Percentiles rank a stretch among this genome's conserved stretches.
phyloP scores from a whole-genome alignment of 2,888 invertebrate genomes.

The Unio pictorum region DNA sequence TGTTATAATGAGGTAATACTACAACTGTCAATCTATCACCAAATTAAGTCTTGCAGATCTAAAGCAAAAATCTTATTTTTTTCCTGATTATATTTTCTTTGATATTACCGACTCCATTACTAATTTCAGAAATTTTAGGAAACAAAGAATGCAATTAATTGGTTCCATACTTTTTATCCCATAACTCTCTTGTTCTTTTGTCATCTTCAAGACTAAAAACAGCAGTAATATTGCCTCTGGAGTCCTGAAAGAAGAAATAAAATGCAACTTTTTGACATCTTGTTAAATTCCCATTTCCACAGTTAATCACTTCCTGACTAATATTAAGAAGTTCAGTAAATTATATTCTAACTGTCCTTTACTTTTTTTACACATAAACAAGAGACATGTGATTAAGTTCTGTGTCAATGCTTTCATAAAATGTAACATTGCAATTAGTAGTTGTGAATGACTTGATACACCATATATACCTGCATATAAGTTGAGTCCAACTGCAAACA shows the following conservation, averaged over 20 bases:
- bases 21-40: neutral
- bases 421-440: too few species aligned
- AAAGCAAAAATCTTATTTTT: neutral
- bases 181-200: constrained; percentile 92
- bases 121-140: constrained; percentile 2
- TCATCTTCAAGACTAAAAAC: constrained; percentile 93
- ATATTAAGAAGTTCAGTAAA: too few species aligned
- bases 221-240: constrained; percentile 82
- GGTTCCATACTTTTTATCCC: constrained; percentile 83
- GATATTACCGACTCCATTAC: neutral
- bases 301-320: too few species aligned
- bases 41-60: neutral
- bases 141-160: neutral
- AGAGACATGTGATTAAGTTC: too few species aligned
- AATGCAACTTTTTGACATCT: neutral
- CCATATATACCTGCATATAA: too few species aligned
- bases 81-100: neutral
- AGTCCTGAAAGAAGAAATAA: constrained; percentile 22
- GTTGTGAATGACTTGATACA: too few species aligned
- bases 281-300: too few species aligned
- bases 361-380: too few species aligned
- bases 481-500: too few species aligned
- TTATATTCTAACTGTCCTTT: too few species aligned
- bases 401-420: too few species aligned
- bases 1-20: too few species aligned